Evolutionary conservation across 1,140 invertebrate species (phyloP), one percentile per base, ranked within the genome.

Genomic region (Chionoecetes opilio): DNA sequence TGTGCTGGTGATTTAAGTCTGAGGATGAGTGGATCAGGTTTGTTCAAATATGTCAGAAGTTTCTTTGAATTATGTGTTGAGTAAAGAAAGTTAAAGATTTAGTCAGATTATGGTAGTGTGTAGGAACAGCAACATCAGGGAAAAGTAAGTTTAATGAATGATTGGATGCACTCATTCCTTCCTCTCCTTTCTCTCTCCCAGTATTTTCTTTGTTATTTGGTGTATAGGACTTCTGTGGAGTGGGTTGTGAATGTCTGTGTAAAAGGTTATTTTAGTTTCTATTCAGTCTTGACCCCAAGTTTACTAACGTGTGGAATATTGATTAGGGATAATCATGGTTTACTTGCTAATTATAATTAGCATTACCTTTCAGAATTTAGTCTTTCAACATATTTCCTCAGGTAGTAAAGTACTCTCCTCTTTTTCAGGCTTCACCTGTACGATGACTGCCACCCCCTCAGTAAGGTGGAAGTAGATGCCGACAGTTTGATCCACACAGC

Each of bases 401-500:
- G 32, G 32, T 11, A 53, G 2, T 53, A 37, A 1, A 32, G 37
- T 31, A 34, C 31, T 17, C 53, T 93, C 11, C 35, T 87, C 9
- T 88, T 53, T 41, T 88, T 88, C 92, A 93, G 92, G n/a, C 85
- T 93, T 26, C 92, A 93, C 14, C 21, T 93, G 2, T 93, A 93
- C 53, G 82, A 85, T 86, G 92, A 93, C 53, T 87, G 85, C 32
- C 92, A 93, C 41, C 84, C 92, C 46, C 85, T 93, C 17, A 86
- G 41, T 31, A 93, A 93, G 63, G 92, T 93, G 29, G 92, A 86
- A 31, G 34, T 85, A 5, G 92, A 93, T 31, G 41, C 63, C 9
- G 92, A 93, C 11, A 32, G 21, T 8, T 34, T 93, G 5, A 88
- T 93, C 29, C 92, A 93, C 53, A 63, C 82, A 26, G 92, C 92